Base-by-base conservation (phyloP, 2,113 vertebrate genomes). In the Engraulis encrasicolus region DNA sequence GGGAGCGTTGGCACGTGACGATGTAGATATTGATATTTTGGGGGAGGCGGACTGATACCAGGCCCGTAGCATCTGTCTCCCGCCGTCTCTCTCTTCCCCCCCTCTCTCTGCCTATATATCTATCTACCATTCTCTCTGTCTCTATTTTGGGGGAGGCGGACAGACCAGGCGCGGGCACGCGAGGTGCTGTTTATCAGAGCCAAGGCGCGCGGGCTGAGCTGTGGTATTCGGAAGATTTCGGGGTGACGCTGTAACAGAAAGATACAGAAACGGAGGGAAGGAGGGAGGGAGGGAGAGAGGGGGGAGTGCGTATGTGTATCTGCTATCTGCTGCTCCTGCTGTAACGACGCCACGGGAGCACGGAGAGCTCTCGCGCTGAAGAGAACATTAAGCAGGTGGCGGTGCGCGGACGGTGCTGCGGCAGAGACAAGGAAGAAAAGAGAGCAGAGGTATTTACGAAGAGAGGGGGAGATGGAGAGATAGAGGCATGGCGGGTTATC, bases 171-270 rank as follows among this genome's bases (percentile, higher is more conserved):
- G 82, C 23, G 61, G 80, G 48, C 80, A 0, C 31, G 27, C 66
- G 34, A 14, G 1, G 31, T 31, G 40, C 50, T 74, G 50, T 81
- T 85, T 74, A 78, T 85, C 80, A 78, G 50, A 31, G 27, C 58
- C 36, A 20, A 77, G 83, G 85, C 48, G 88, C 77, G 81, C 79
- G 82, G 38, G 79, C 71, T 82, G 74, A 83, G 83, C 79, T 84
- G 81, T 84, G 82, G 79, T 81, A 87, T 88, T 89, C 87, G 71
- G 38, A 81, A 61, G 74, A 79, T 74, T 74, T 36, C 15, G 71
- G 52, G 48, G 52, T 52, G 58, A 78, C 71, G 50, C 54, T 52
- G 45, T 23, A 84, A 48, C 38, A 50, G 52, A 82, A 1, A n/a
- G n/a, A n/a, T n/a, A n/a, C n/a, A n/a, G n/a, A n/a, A n/a, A n/a